Evolutionary conservation across 2,888 invertebrate genomes (phyloP).

Genomic region (Drymonia ruficornis): DNA sequence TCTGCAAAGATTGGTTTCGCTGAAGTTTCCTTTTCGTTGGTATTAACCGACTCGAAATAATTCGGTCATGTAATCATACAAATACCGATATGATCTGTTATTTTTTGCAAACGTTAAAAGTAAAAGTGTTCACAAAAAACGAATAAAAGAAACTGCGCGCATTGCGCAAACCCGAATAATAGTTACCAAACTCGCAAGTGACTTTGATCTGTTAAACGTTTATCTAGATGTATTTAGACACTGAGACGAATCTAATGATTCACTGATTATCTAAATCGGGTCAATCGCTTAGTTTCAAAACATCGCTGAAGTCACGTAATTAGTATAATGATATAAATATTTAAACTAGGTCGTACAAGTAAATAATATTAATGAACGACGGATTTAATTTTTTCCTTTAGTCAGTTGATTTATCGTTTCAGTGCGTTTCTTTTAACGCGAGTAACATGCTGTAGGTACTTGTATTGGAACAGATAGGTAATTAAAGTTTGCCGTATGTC

Average conservation of each 20-base stretch:
- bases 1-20: constrained; percentile 7
- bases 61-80: constrained; percentile 5
- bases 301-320: background rate
- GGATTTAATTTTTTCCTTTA: background rate
- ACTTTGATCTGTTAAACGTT: constrained; percentile 1
- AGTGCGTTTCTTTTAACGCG: too few species aligned
- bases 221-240: constrained; percentile 7
- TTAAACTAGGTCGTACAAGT: background rate
- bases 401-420: background rate
- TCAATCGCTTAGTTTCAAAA: constrained; percentile 5
- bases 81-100: constrained; percentile 4
- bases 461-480: too few species aligned
- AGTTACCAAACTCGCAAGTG: constrained; percentile 2
- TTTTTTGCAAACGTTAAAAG: background rate
- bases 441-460: too few species aligned
- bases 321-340: background rate
- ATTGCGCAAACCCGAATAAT: constrained; percentile 3
- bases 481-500: too few species aligned
- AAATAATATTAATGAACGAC: too few species aligned
- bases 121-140: background rate
- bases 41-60: background rate
- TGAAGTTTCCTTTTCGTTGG: background rate
- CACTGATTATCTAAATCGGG: constrained; percentile 4
- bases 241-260: constrained; percentile 6
- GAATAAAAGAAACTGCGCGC: background rate